Evolutionary conservation across 2,797 vertebrate species (phyloP), one percentile per base, ranked within the genome.

Genomic region (Muscicapa comitata): DNA sequence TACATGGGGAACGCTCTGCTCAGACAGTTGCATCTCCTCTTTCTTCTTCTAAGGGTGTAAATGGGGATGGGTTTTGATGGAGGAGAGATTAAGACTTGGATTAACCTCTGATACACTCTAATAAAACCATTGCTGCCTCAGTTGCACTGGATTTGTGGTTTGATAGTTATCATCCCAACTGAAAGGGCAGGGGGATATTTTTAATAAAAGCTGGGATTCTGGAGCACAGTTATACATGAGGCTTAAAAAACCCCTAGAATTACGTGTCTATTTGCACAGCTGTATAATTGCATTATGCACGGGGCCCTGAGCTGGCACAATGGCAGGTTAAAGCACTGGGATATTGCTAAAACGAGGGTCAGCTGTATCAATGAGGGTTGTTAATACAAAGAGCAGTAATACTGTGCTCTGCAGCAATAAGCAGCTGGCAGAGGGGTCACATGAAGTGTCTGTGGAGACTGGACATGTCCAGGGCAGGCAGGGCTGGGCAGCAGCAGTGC

Each of bases 221-320:
- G n/a, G 47, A 88, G 77, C 50, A 83, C 47, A 54, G 29, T 77
- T 94, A 76, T 54, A 73, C 72, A 57, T 0, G 12, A 92, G 70
- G 42, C 73, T 95, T 85, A 17, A 89, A 89, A 87, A 16, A 23
- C 2, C 29, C 75, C 42, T 59, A 62, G 70, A 94, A 57, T 70
- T 53, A 7, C 33, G 26, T 92, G 88, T 91, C 91, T 67, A 76
- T 94, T 94, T 92, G 94, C 83, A 83, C 96, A 96, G 90, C 90
- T 94, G 75, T 68, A 93, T 93, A 92, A 96, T 93, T 95, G 35
- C 51, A 40, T 97, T 95, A 96, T 47, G 31, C 73, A 80, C 2
- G 35, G 88, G 86, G 92, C 73, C 87, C 66, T 86, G 95, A 63
- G 86, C 92, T 81, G 85, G 76, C 73, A 96, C 88, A 93, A 93